phyloP scores from a whole-genome alignment of 2,888 invertebrate species.

The Endomychus coccineus region DNA sequence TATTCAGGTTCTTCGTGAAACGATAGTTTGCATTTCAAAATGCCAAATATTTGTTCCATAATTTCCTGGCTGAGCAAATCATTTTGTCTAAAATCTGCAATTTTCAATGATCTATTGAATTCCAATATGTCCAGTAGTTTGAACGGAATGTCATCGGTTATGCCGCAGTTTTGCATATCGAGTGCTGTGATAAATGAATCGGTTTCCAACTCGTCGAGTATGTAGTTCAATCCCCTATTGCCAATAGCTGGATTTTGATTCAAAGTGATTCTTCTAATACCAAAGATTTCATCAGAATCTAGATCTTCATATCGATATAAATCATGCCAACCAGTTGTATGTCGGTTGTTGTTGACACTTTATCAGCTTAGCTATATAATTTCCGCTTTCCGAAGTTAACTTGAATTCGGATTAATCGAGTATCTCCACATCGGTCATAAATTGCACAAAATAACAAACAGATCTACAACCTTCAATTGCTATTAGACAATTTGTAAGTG shows the following conservation, averaged over 20 bases:
- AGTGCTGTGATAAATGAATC: slow-evolving; percentile 76
- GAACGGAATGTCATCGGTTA: slow-evolving; percentile 55
- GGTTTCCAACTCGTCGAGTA: slow-evolving; percentile 64
- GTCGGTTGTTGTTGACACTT: slow-evolving; percentile 54
- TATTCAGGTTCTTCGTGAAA: slow-evolving; percentile 33
- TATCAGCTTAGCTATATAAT: slow-evolving; percentile 58
- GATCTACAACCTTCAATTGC: slow-evolving; percentile 66
- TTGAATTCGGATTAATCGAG: slow-evolving; percentile 65
- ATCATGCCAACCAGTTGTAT: slow-evolving; percentile 75
- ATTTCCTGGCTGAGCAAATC: slow-evolving; percentile 30
- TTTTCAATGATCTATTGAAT: slow-evolving; percentile 58
- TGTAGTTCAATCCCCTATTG: slow-evolving; percentile 54
- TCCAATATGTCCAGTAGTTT: slow-evolving; percentile 54
- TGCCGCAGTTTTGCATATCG: slow-evolving; percentile 68
- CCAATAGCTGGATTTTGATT: slow-evolving; percentile 63
- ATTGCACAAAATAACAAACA: slow-evolving; percentile 60
- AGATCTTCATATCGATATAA: slow-evolving; percentile 71
- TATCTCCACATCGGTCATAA: slow-evolving; percentile 58
- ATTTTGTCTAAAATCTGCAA: slow-evolving; percentile 63
- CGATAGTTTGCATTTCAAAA: slow-evolving; percentile 34
- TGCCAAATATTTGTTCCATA: slow-evolving; percentile 34
- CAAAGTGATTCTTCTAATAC: slow-evolving; percentile 60
- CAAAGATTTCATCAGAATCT: slow-evolving; percentile 64
- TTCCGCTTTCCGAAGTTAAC: slow-evolving; percentile 55
- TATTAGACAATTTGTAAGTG: slow-evolving; percentile 59